phyloP scores from a whole-genome alignment of 2,888 invertebrate genomes.

The Tenthredo distinguenda region DNA sequence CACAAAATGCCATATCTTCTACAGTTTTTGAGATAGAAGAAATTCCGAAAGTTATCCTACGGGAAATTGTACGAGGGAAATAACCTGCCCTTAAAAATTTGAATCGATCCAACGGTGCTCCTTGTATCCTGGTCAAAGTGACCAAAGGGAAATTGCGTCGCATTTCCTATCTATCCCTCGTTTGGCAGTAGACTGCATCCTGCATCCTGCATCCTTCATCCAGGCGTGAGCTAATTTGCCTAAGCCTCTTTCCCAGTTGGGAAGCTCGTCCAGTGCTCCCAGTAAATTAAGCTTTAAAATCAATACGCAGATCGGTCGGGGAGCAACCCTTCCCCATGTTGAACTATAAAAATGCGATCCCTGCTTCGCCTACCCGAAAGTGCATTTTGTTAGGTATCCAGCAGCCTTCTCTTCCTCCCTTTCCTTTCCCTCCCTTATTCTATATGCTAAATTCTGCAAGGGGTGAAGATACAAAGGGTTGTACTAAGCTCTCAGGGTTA shows the following conservation, averaged over 20 bases:
- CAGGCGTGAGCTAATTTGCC: slow-evolving; percentile 29
- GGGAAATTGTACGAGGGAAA: too few relatives aligned
- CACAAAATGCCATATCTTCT: too few relatives aligned
- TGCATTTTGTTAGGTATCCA: slow-evolving; percentile 38
- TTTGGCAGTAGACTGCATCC: neutral
- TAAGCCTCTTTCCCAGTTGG: neutral
- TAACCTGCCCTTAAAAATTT: too few relatives aligned
- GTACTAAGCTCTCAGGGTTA: slow-evolving; percentile 16
- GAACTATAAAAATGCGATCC: slow-evolving; percentile 49
- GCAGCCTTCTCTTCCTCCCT: neutral
- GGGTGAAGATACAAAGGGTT: slow-evolving; percentile 49
- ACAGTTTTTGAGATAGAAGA: too few relatives aligned
- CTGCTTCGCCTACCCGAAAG: neutral
- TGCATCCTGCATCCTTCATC: slow-evolving; percentile 1
- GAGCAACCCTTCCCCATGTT: slow-evolving; percentile 35
- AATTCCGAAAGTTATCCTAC: too few relatives aligned
- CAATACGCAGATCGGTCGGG: slow-evolving; percentile 37
- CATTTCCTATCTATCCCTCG: neutral
- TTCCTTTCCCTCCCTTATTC: neutral
- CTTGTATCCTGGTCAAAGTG: neutral
- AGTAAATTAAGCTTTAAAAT: slow-evolving; percentile 37
- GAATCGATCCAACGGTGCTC: too few relatives aligned
- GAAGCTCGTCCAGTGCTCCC: slow-evolving; percentile 20
- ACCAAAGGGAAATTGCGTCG: neutral
- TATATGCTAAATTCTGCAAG: slow-evolving; percentile 21